Base-by-base conservation (phyloP, 2,888 invertebrate genomes). In the Tipula unca region DNA sequence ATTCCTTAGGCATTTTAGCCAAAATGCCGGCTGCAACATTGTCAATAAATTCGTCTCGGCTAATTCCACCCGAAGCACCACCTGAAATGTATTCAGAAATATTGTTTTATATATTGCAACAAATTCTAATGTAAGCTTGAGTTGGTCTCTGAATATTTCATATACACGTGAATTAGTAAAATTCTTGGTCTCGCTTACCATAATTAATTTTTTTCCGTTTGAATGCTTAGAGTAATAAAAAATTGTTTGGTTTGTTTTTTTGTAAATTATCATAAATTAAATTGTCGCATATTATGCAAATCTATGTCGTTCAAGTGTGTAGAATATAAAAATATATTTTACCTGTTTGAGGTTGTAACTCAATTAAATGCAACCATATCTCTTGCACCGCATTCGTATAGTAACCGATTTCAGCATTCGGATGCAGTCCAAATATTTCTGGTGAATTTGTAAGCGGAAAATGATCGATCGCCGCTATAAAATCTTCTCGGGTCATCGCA, bases 371-470 rank as follows among this genome's bases (percentile, higher is more conserved):
- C 82, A 90, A 91, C 97, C 97, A 98, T 92, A 98, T 96, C 89
- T 95, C 95, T 88, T 95, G 94, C 10, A 96, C 95, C 0, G 97
- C 95, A 89, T 95, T 94, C 85, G 97, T 97, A 90, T 97, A 97
- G 91, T 97, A 98, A 6, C 97, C 97, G 89, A 98, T 98, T 92
- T 98, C 98, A 0, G 97, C 97, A 91, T 98, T 98, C n/a, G 97
- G 94, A 91, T 98, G 97, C 85, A 98, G 91, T 8, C 98, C 98
- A 91, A 98, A 97, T 86, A 98, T 97, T 89, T 96, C 96, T 1
- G 98, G 98, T 13, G 95, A 95, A 90, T 97, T 97, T 25, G 94
- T 94, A 86, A 97, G 90, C 0, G 98, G 97, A 69, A 98, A 91
- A 84, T 93, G 92, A 89, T 98, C 97, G 88, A 98, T 95, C 89